phyloP scores from a whole-genome alignment of 2,113 vertebrate genomes.

The Zosterops japonicus region DNA sequence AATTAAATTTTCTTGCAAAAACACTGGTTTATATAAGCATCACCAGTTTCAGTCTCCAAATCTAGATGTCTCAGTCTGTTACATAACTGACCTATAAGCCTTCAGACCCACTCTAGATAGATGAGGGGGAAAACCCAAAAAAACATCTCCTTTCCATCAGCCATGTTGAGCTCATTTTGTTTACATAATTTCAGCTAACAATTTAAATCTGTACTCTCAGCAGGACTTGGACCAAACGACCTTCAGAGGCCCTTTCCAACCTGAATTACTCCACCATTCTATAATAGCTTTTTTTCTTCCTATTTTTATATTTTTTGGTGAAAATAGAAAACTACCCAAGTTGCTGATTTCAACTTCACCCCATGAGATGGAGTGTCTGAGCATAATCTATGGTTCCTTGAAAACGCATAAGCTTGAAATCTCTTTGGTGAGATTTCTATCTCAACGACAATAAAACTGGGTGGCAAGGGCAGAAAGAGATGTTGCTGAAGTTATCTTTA shows the following conservation, averaged over 20 bases:
- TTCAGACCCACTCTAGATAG: background rate
- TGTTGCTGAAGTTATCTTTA: background rate
- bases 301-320: background rate
- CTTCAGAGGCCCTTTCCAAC: background rate
- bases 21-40: background rate
- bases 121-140: rapidly evolving
- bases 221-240: background rate
- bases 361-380: background rate
- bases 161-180: background rate
- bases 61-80: background rate
- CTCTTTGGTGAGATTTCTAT: background rate
- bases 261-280: background rate
- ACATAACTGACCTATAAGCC: background rate
- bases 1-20: background rate
- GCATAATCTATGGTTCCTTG: background rate
- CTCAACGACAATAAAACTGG: background rate
- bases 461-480: background rate
- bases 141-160: background rate
- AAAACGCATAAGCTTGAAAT: background rate
- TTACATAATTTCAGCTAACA: background rate
- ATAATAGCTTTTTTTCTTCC: background rate
- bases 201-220: background rate
- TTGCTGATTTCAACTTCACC: background rate
- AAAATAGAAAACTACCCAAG: background rate
- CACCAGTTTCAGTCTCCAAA: background rate